Base-by-base conservation (phyloP, 2,113 vertebrate species). In the Pleuronectes platessa region DNA sequence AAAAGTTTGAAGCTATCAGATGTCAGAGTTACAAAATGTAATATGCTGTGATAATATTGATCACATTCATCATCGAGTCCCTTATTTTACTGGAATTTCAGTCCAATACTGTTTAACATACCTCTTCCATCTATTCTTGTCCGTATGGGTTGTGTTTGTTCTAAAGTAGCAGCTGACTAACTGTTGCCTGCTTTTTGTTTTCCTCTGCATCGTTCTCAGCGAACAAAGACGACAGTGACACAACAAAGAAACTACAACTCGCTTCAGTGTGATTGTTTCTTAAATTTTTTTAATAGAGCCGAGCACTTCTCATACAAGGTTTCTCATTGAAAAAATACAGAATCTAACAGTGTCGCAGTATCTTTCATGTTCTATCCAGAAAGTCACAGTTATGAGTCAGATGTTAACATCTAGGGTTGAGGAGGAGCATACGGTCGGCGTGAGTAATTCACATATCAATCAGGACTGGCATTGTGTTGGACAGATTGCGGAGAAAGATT, bases 261-360 rank as follows among this genome's bases (percentile, higher is more conserved):
- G 73, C 21, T 69, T 80, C 3, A 59, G 20, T 74, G 26, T 70
- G 12, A 68, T 61, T 54, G 17, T 78, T 81, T 71, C 23, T 83
- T 78, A 87, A 65, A 78, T 81, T 66, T 80, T 80, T 78, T 13
- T 56, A 73, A 61, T 62, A 86, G 85, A 91, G 27, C 67, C 54
- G 76, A 71, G 74, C 68, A 76, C 75, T 77, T 85, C 67, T 40
- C 10, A 11, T 65, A 76, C 67, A 23, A 84, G 1, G 5, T 74
- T 69, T 76, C 71, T 83, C 23, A 31, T 65, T 72, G 58, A 45
- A 72, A 89, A 85, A 88, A 83, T 76, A 81, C 56, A 27, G 31
- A 75, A 61, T 70, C 17, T 47, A 74, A 70, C 54, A 77, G 24
- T 49, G 4, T 86, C 56, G 80, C 84, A 81, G 60, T 83, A 83